A percentile compares a stretch with the other conserved stretches of the same genome.
Conservation (phyloP, 2,888 invertebrate species). For the Baronia brevicornis region DNA sequence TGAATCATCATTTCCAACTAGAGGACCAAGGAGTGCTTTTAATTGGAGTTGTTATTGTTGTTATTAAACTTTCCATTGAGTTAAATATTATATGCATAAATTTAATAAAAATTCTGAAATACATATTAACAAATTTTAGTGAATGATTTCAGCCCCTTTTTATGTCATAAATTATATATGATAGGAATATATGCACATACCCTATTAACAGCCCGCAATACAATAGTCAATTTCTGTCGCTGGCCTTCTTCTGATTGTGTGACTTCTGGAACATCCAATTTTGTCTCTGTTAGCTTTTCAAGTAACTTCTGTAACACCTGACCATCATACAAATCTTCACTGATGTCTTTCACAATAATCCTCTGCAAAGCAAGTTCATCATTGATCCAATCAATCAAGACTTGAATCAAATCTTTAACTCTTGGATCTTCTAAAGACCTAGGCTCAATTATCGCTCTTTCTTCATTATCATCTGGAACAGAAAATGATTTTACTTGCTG, state of each 20-base stretch:
- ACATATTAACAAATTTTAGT: too few species aligned
- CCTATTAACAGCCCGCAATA: constrained; percentile 91
- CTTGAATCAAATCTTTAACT: constrained; percentile 87
- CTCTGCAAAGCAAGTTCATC: constrained; percentile 96
- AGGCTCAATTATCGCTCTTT: constrained; percentile 95
- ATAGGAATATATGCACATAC: constrained; percentile 49
- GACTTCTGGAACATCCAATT: constrained; percentile 97
- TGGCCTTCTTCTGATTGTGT: constrained; percentile 99
- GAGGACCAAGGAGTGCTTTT: too few species aligned
- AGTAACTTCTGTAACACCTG: constrained; percentile 84
- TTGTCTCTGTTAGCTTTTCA: constrained; percentile 90
- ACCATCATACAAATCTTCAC: constrained; percentile 98
- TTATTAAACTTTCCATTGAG: too few species aligned
- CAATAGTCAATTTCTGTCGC: constrained; percentile 93
- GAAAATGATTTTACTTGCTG: too few species aligned
- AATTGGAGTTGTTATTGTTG: too few species aligned
- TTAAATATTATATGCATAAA: too few species aligned
- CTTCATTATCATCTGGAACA: constrained; percentile 93
- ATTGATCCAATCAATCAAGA: constrained; percentile 98
- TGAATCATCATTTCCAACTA: too few species aligned
- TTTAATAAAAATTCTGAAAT: too few species aligned
- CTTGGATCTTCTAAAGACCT: constrained; percentile 90
- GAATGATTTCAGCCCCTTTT: too few species aligned
- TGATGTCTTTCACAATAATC: constrained; percentile 97
- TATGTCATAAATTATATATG: too few species aligned